Base-by-base conservation (phyloP, 2,888 invertebrate species). In the Exephanes ischioxanthus region DNA sequence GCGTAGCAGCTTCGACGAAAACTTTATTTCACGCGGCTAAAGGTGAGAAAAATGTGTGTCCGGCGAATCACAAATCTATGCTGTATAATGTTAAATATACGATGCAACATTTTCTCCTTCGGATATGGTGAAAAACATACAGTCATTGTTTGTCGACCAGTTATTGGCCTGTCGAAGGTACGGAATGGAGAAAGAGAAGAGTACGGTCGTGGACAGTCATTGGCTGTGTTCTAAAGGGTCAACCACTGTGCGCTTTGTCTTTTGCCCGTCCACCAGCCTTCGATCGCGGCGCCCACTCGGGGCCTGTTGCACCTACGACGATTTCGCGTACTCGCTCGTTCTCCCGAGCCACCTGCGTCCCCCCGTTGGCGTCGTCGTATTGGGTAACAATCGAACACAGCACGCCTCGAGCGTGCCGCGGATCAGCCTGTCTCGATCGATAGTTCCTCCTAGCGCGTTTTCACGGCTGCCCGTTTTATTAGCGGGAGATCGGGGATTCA, bases 221-320 rank as follows among this genome's bases (percentile, higher is more conserved):
- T 61, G 58, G 41, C 45, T 41, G 16, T 16, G 58, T 58, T 55
- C 22, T 30, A 26, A 22, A 61, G 73, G 73, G 37, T 61, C 73
- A 73, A 58, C 26, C 16, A 61, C 16, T 26, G 41, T 11, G 41
- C 67, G 37, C n/a, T 37, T 41, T 37, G 37, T 67, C 37, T 41
- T 58, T 22, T 26, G 58, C 73, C 45, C 26, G 22, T n/a, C 63
- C 30, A 75, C 48, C 61, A 33, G 30, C 30, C 75, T 45, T 61
- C 45, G 63, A 63, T 75, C 14, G 22, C 75, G 75, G 22, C 75
- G 75, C 75, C 75, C 75, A 75, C 75, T 45, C 75, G n/a, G 19
- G 45, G 48, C 48, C 30, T 61, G 75, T 75, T 75, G 75, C 75
- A 75, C 75, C 75, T 63, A 58, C 26, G 75, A 58, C 58, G 75